Conservation (phyloP, 2,113 vertebrate species). For the Spilogale gracilis region DNA sequence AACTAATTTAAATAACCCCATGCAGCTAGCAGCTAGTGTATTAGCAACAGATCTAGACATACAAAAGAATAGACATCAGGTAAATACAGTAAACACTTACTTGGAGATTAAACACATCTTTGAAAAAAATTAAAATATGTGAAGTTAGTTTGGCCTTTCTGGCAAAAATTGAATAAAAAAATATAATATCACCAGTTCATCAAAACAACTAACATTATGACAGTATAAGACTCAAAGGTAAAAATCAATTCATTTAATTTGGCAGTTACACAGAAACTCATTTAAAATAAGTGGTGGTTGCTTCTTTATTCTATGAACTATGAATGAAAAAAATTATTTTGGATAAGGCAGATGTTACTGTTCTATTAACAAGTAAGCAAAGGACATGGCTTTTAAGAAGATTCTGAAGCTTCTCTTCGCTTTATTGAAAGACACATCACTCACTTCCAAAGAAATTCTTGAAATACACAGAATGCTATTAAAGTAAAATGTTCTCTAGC, state of each 20-base stretch:
- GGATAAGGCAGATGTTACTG: not conserved
- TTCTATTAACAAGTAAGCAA: not conserved
- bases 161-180: not conserved
- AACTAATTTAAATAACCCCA: not conserved
- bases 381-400: not conserved
- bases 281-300: not conserved
- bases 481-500: not conserved
- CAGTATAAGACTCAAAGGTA: not conserved
- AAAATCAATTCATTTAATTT: constrained; percentile 14
- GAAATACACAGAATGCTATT: constrained; percentile 4
- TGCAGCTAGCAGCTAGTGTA: not conserved
- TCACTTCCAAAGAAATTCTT: constrained; percentile 52
- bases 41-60: not conserved
- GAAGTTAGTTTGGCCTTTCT: not conserved
- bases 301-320: not conserved
- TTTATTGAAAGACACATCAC: constrained; percentile 3
- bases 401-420: constrained; percentile 30
- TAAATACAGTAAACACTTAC: constrained; percentile 30
- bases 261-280: constrained; percentile 9
- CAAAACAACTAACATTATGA: constrained; percentile 11
- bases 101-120: not conserved
- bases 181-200: not conserved
- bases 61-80: not conserved
- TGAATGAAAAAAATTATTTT: not conserved
- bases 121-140: not conserved